A percentile compares a stretch with the other conserved stretches of the same genome.
Evolutionary conservation across 1,140 invertebrate genomes (phyloP).

Genomic region (Drosophila insularis): DNA sequence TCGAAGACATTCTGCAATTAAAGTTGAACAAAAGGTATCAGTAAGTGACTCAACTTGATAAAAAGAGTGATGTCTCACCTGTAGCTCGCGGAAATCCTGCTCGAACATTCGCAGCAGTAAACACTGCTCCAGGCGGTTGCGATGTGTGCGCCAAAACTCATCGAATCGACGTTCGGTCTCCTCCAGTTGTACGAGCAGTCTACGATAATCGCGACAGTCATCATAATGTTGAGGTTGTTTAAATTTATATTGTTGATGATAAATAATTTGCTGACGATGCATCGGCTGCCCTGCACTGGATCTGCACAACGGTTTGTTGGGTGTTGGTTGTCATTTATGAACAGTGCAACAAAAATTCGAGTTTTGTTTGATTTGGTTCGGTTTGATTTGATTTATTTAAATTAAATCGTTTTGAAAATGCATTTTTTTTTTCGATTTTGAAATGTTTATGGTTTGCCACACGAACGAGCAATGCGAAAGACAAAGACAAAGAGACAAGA

Average conservation of each 20-base stretch:
- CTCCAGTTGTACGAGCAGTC: conserved; percentile 95
- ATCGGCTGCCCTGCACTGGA: conserved; percentile 74
- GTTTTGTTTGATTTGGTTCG: conserved; percentile 29
- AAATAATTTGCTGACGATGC: conserved; percentile 76
- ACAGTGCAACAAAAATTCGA: conserved; percentile 34
- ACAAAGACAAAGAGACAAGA: conserved; percentile 47
- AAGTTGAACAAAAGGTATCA: conserved; percentile 22
- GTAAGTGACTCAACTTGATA: not conserved
- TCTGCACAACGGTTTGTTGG: conserved; percentile 53
- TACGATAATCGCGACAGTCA: conserved; percentile 83
- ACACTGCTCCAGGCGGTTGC: conserved; percentile 93
- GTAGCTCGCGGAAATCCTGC: conserved; percentile 92
- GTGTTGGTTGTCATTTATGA: conserved; percentile 36
- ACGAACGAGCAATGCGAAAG: conserved; percentile 38
- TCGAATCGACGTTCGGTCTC: conserved; percentile 97
- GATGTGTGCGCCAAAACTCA: conserved; percentile 96
- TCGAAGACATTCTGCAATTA: conserved; percentile 85
- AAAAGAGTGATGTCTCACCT: conserved; percentile 82
- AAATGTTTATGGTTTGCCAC: conserved; percentile 30
- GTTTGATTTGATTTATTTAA: conserved; percentile 20
- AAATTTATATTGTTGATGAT: conserved; percentile 77
- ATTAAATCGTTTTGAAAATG: conserved; percentile 32
- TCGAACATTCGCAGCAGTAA: conserved; percentile 95
- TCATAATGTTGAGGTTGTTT: conserved; percentile 77
- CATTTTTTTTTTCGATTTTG: conserved; percentile 39